Evolutionary conservation across 1,140 invertebrate species (phyloP).

Genomic region (Diorhabda carinulata): DNA sequence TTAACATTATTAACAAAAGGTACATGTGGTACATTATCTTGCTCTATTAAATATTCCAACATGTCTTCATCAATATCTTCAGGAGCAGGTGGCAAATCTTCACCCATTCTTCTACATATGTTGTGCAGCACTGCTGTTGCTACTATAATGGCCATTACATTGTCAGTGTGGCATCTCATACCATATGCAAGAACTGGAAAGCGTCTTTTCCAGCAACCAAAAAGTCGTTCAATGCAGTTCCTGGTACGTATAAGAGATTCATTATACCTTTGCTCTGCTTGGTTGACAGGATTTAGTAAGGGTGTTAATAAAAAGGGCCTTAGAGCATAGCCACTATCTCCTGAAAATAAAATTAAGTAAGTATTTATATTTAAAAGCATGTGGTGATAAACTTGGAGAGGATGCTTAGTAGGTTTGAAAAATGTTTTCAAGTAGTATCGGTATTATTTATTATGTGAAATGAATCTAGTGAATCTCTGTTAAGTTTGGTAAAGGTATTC

Average conservation of each 20-base stretch:
- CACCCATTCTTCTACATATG: conserved; percentile 26
- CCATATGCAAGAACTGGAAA: conserved; percentile 43
- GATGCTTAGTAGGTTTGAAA: too few relatives aligned
- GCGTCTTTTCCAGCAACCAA: conserved; percentile 46
- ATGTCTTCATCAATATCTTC: neutral
- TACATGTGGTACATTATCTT: neutral
- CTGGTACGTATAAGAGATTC: conserved; percentile 46
- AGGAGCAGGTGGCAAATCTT: neutral
- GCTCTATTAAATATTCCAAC: conserved; percentile 7
- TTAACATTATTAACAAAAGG: too few relatives aligned
- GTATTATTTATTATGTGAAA: too few relatives aligned
- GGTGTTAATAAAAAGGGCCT: conserved; percentile 40
- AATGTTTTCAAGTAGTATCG: too few relatives aligned
- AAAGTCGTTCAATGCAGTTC: conserved; percentile 46
- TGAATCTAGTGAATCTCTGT: too few relatives aligned
- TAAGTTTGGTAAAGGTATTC: too few relatives aligned
- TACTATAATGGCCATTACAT: conserved; percentile 38
- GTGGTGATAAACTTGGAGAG: too few relatives aligned
- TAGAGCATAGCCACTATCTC: conserved; percentile 40
- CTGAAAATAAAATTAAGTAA: conserved; percentile 21
- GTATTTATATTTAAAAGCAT: too few relatives aligned
- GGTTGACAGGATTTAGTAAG: conserved; percentile 22
- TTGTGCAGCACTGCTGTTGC: conserved; percentile 48
- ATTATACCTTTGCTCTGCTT: conserved; percentile 43
- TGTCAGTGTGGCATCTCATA: conserved; percentile 39